Evolutionary conservation across 2,888 invertebrate genomes (phyloP).

Genomic region (Carpatolechia fugitivella): DNA sequence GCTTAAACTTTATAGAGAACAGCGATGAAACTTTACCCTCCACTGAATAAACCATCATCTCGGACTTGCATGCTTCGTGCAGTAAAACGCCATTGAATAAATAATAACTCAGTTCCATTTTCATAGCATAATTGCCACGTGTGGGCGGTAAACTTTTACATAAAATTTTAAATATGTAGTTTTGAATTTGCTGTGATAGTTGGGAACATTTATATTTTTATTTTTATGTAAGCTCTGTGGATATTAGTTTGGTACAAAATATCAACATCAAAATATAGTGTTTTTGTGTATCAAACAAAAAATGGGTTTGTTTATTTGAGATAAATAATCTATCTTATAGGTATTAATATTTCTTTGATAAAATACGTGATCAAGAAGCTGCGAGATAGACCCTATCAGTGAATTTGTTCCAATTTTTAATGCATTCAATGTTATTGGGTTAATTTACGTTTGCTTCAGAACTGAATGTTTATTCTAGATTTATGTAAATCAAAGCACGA

Average conservation of each 20-base stretch:
- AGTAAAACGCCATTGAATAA: constrained; percentile 4
- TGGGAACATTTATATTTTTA: no score
- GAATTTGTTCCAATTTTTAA: not conserved
- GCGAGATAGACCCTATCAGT: no score
- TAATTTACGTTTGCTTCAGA: not conserved
- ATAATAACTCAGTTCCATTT: not conserved
- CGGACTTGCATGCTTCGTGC: constrained; percentile 10
- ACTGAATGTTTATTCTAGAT: not conserved
- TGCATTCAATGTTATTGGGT: not conserved
- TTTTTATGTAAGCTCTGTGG: no score
- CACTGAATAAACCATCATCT: not conserved
- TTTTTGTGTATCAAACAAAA: no score
- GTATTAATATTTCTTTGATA: no score
- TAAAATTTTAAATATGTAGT: not conserved
- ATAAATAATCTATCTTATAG: no score
- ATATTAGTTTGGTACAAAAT: no score
- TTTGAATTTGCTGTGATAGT: not conserved
- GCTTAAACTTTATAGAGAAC: not conserved
- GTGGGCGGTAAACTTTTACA: not conserved
- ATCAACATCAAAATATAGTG: no score
- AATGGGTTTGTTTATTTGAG: no score
- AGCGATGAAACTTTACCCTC: not conserved
- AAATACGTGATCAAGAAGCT: no score
- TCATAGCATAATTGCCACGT: not conserved
- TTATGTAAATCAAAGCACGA: not conserved